Percentiles rank a stretch among this genome's conserved stretches.
These are phyloP conservation scores for Gallirallus australis DNA, from an alignment of 2,797 vertebrate genomes.

Conservation along the genomic window DNA sequence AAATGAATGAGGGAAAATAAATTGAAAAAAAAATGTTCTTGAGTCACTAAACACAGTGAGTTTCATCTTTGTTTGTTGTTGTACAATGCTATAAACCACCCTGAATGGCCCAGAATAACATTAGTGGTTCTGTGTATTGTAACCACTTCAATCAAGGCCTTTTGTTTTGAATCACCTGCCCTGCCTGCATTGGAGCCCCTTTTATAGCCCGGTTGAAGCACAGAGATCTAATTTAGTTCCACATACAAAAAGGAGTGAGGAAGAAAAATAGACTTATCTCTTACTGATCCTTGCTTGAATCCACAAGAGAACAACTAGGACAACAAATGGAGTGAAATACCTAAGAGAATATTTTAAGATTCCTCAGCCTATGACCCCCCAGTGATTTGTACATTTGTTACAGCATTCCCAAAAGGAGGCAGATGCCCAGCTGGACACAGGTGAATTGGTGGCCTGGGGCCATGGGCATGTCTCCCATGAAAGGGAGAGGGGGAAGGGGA, in stretches of 20 bases:
- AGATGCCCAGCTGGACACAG: neutral
- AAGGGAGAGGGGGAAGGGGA: neutral
- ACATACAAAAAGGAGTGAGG: conserved; percentile 8
- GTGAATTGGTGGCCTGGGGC: neutral
- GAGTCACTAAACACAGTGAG: conserved; percentile 36
- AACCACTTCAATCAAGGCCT: conserved; percentile 71
- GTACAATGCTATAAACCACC: conserved; percentile 49
- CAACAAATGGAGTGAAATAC: neutral
- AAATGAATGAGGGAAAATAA: neutral
- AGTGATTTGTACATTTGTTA: neutral
- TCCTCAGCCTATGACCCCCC: neutral
- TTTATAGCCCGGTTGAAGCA: conserved; percentile 31
- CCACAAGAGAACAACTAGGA: neutral
- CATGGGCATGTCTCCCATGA: neutral
- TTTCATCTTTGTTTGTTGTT: conserved; percentile 68
- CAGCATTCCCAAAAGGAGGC: neutral
- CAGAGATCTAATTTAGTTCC: conserved; percentile 64
- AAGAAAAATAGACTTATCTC: conserved; percentile 33
- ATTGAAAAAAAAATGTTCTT: neutral
- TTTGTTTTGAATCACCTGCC: conserved; percentile 77
- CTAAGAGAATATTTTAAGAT: neutral
- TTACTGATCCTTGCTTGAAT: neutral
- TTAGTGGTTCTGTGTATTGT: conserved; percentile 66
- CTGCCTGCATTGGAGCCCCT: conserved; percentile 43
- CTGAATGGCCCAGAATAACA: conserved; percentile 67